Conservation (phyloP, 2,797 vertebrate genomes). For the Phrynocephalus guinanensis region DNA sequence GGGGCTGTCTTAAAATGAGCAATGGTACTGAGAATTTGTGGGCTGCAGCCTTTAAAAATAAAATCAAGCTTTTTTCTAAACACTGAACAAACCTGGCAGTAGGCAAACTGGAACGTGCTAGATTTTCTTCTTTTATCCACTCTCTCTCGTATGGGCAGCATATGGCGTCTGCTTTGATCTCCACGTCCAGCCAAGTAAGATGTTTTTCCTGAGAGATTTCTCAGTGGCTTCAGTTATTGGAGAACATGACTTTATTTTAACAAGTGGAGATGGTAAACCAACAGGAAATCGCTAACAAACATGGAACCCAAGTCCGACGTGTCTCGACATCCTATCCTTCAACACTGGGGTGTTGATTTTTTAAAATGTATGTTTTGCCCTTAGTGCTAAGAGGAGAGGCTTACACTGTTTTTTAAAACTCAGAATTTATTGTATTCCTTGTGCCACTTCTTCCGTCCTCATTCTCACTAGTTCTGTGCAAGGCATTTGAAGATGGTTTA, state of each 20-base stretch:
- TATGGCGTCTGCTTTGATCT: neutral
- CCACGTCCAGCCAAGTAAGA: neutral
- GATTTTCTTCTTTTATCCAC: neutral
- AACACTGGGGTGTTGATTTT: accelerated
- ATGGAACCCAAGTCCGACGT: neutral
- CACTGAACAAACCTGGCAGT: neutral
- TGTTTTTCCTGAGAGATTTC: neutral
- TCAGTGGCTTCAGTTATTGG: neutral
- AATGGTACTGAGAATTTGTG: conserved; percentile 10
- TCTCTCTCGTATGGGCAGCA: neutral
- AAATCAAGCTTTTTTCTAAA: neutral
- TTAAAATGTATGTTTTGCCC: accelerated
- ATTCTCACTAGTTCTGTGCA: neutral
- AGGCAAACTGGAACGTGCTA: neutral
- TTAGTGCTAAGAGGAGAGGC: neutral
- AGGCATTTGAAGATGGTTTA: neutral
- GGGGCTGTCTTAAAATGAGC: neutral
- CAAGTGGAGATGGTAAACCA: neutral
- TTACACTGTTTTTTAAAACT: neutral
- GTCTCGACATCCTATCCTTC: neutral
- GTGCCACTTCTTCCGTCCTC: neutral
- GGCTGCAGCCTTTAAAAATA: neutral
- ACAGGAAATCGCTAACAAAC: too few species aligned
- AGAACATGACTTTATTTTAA: neutral
- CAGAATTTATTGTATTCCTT: accelerated